Percentiles rank a stretch among this genome's conserved stretches.
phyloP scores from a whole-genome alignment of 2,113 vertebrate genomes.

The Callionymus lyra region DNA sequence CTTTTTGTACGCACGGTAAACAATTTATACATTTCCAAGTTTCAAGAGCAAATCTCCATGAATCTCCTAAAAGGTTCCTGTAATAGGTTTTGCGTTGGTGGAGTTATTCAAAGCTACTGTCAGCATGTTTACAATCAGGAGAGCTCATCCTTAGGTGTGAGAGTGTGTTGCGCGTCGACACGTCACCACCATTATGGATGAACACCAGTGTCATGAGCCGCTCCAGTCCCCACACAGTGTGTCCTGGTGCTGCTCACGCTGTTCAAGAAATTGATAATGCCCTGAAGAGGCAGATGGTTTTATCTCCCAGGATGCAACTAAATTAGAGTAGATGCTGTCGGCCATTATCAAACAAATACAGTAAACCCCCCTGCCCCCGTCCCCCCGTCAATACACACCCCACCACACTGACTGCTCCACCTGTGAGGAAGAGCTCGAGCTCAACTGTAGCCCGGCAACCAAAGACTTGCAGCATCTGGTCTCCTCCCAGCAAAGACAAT shows the following conservation, averaged over 20 bases:
- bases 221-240: conserved; percentile 3
- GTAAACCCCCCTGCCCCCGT: conserved; percentile 4
- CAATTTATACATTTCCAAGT: no score
- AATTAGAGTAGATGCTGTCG: conserved; percentile 23
- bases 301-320: conserved; percentile 7
- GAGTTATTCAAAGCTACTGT: conserved; percentile 3
- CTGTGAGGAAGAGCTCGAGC: conserved; percentile 11
- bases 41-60: no score
- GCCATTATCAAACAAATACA: conserved; percentile 49
- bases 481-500: conserved; percentile 45
- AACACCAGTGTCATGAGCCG: conserved; percentile 14
- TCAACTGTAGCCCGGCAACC: conserved; percentile 58
- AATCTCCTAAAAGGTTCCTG: no score
- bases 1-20: no score
- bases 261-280: conserved; percentile 23
- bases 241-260: conserved; percentile 5
- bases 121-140: conserved; percentile 31
- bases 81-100: neutral
- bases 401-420: no score
- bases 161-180: conserved; percentile 18
- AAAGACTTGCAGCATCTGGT: conserved; percentile 56
- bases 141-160: conserved; percentile 15
- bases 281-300: conserved; percentile 8
- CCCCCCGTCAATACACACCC: neutral
- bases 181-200: conserved; percentile 22